Evolutionary conservation across 2,888 invertebrate genomes (phyloP), one percentile per base, ranked within the genome.

Genomic region (Antheraea assamensis): DNA sequence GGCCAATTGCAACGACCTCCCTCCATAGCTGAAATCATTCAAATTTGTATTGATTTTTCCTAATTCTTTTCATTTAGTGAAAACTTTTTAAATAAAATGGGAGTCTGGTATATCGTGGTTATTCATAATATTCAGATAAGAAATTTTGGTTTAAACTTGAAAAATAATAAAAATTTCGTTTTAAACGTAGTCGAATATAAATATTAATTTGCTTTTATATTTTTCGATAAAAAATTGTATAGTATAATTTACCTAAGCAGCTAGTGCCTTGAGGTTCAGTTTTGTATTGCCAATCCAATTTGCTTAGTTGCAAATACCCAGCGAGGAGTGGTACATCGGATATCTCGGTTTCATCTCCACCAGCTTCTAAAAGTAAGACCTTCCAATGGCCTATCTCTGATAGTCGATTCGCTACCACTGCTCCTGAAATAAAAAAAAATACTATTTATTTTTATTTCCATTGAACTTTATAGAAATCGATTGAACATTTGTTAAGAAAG

Each of bases 271-370:
- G 97, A 0, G 98, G 98, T 86, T 98, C 98, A 1, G 98, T 98
- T 90, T 98, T 98, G 88, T 98, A 98, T 85, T 98, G 97, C 98
- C 98, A 98, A 88, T 98, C 98, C 72, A 98, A 93, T 85, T 97
- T 96, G 77, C 97, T 98, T 17, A 98, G 95, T 88, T 98, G 98
- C 73, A 98, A 92, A 84, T 98, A 98, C 0, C 97, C 98, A 0
- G 98, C 98, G 85, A 98, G 95, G 4, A 98, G 93, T 0, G 98
- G 98, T 1, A 98, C 98, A 84, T 98, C 98, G 0, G 98, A 98
- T 83, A 98, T 97, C 90, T 98, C 98, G 0, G 98, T 98, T 91
- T 98, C 98, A 90, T 98, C 98, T 1, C 97, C 98, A 1, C 98
- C 98, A 1, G 98, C 98, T 91, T 98, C 98, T 78, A 98, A 84